phyloP scores from a whole-genome alignment of 2,797 vertebrate species.

The Cynopterus sphinx region DNA sequence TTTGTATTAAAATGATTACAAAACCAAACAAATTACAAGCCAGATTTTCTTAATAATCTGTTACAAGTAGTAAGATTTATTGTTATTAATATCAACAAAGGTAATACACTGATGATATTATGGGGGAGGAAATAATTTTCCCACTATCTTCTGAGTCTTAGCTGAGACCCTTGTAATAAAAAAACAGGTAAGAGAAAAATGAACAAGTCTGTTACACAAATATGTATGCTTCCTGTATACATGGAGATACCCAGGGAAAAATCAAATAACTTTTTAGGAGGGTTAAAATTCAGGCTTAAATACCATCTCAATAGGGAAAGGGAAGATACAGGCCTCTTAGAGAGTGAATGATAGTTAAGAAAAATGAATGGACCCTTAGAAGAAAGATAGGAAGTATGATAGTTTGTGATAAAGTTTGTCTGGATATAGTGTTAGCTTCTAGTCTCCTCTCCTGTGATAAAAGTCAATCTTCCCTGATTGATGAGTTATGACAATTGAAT shows the following conservation, averaged over 20 bases:
- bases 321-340: neutral
- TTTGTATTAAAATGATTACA: neutral
- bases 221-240: neutral
- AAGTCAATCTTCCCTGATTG: neutral
- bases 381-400: neutral
- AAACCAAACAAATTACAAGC: neutral
- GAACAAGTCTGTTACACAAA: neutral
- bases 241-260: neutral
- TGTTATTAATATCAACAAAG: neutral
- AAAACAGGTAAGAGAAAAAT: neutral
- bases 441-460: neutral
- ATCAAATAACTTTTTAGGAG: neutral
- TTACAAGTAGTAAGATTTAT: neutral
- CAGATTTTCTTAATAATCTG: neutral
- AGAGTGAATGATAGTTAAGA: neutral
- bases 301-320: neutral
- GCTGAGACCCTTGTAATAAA: neutral
- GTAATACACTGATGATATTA: conserved; percentile 17
- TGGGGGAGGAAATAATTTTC: neutral
- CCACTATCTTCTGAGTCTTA: neutral
- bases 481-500: neutral
- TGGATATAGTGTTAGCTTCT: neutral
- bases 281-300: neutral
- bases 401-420: neutral
- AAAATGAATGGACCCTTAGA: neutral